Percentiles rank a stretch among this genome's conserved stretches.
Evolutionary conservation across 2,113 vertebrate genomes (phyloP).

Genomic region (Chelonoidis abingdonii): DNA sequence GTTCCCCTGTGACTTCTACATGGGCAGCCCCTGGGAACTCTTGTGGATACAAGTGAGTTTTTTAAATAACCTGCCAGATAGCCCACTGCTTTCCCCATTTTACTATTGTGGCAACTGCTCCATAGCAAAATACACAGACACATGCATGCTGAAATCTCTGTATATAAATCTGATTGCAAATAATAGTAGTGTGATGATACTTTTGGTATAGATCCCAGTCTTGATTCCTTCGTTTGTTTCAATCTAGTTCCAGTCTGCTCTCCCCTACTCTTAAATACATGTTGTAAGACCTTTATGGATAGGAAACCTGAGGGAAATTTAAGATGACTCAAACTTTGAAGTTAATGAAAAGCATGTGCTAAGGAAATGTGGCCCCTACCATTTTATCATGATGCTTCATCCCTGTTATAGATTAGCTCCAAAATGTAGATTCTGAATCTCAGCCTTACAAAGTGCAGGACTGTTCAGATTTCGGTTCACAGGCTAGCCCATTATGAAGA

Average conservation of each 20-base stretch:
- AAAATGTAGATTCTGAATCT: background rate
- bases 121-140: background rate
- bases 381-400: background rate
- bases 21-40: background rate
- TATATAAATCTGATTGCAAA: background rate
- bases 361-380: background rate
- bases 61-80: background rate
- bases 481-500: background rate
- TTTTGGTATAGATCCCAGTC: background rate
- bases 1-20: background rate
- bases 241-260: background rate
- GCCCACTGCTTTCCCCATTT: background rate
- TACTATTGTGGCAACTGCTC: background rate
- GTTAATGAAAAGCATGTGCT: background rate
- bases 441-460: background rate
- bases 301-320: background rate
- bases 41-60: background rate
- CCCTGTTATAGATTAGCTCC: background rate
- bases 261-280: background rate
- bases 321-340: background rate
- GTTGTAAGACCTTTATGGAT: background rate
- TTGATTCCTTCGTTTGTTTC: background rate
- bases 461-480: background rate
- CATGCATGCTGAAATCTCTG: background rate
- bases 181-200: rapidly evolving